These are phyloP conservation scores for Mesoclemmys tuberculata DNA, from an alignment of 2,113 vertebrate genomes.

Conservation along the genomic window DNA sequence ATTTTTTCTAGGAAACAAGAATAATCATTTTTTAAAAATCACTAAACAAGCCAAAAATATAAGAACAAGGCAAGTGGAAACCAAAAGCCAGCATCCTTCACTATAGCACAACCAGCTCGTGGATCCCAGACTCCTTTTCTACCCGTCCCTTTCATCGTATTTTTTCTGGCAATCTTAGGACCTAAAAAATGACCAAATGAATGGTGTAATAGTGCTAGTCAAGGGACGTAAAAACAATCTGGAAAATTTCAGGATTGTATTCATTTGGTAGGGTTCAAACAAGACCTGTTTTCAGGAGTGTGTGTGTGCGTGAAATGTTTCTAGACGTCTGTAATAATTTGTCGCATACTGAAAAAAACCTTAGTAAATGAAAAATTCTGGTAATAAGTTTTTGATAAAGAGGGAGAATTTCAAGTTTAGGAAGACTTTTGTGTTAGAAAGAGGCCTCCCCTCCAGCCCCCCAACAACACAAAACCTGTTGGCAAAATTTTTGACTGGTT, in stretches of 20 bases:
- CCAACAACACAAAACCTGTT: background rate
- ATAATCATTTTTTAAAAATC: background rate
- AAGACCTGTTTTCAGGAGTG: fast-evolving
- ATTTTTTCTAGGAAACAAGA: background rate
- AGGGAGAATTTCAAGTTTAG: background rate
- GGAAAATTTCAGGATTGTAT: background rate
- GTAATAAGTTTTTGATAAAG: background rate
- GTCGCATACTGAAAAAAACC: background rate
- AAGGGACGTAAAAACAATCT: background rate
- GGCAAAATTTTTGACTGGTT: background rate
- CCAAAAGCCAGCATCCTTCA: background rate
- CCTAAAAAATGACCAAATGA: background rate
- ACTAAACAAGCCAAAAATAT: background rate
- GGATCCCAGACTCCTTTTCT: fast-evolving
- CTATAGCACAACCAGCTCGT: background rate
- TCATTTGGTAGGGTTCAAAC: background rate
- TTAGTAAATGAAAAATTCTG: background rate
- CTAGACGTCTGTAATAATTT: background rate
- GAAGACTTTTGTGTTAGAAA: background rate
- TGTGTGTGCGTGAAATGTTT: fast-evolving
- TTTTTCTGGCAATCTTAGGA: background rate
- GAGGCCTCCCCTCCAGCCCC: fast-evolving
- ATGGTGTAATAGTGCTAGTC: background rate
- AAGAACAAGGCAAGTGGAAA: background rate
- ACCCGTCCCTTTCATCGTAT: background rate